phyloP scores from a whole-genome alignment of 2,797 vertebrate species.

The Esox masquinongy region DNA sequence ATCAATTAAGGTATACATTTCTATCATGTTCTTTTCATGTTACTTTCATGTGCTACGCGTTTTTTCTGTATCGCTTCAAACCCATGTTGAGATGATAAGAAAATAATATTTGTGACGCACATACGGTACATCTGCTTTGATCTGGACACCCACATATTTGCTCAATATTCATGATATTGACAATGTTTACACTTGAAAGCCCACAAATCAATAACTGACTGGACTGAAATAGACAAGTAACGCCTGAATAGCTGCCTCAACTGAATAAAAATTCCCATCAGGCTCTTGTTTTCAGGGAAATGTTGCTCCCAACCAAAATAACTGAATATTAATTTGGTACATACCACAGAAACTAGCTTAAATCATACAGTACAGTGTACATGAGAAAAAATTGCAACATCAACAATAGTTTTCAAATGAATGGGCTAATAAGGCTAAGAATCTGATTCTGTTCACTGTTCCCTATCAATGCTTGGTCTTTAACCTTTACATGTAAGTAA shows the following conservation, averaged over 20 bases:
- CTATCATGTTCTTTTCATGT: slow-evolving; percentile 13
- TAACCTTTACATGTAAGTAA: slow-evolving; percentile 42
- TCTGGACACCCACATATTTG: not conserved
- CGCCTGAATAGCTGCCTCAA: slow-evolving; percentile 1
- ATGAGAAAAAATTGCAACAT: not conserved
- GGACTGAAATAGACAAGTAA: slow-evolving; percentile 2
- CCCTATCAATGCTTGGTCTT: slow-evolving; percentile 28
- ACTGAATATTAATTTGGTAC: not conserved
- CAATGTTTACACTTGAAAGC: not conserved
- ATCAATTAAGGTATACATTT: slow-evolving; percentile 2
- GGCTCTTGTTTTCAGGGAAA: not conserved
- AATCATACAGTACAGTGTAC: not conserved
- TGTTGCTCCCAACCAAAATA: not conserved
- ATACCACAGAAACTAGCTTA: not conserved
- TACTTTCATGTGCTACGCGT: slow-evolving; percentile 1
- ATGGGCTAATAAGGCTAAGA: not conserved
- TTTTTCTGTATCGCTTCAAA: not conserved
- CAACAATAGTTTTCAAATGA: not conserved
- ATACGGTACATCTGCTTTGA: slow-evolving; percentile 18
- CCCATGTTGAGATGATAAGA: slow-evolving; percentile 6
- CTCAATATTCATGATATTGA: slow-evolving; percentile 9
- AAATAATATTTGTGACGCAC: slow-evolving; percentile 2
- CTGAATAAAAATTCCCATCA: not conserved
- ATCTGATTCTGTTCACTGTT: slow-evolving; percentile 22
- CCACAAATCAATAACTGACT: slow-evolving; percentile 5